These are phyloP conservation scores for Sternotherus odoratus DNA, from an alignment of 2,797 vertebrate species.

Conservation along the genomic window DNA sequence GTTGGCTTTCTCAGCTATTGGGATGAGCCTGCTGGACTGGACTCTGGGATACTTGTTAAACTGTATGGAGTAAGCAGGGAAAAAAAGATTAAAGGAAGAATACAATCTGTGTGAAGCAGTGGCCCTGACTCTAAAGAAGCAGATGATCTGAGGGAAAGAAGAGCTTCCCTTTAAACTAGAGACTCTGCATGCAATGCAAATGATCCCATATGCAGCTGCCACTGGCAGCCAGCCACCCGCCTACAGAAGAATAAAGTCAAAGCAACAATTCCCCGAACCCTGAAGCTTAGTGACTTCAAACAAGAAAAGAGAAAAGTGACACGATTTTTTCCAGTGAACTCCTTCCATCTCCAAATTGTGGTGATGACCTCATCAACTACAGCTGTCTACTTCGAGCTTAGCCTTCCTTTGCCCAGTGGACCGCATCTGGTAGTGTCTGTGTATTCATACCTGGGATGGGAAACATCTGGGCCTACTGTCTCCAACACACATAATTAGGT, in stretches of 20 bases:
- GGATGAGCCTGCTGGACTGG: constrained; percentile 78
- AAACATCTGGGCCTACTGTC: constrained; percentile 56
- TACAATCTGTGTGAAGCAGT: constrained; percentile 81
- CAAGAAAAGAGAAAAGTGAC: constrained; percentile 76
- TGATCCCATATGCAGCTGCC: constrained; percentile 84
- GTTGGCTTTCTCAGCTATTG: constrained; percentile 75
- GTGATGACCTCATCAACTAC: constrained; percentile 80
- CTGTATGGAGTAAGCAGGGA: constrained; percentile 68
- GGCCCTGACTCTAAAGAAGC: constrained; percentile 81
- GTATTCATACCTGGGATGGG: constrained; percentile 51
- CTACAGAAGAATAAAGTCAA: constrained; percentile 84
- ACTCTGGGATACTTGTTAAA: constrained; percentile 81
- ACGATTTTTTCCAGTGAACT: constrained; percentile 74
- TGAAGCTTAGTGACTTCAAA: constrained; percentile 86
- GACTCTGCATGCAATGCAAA: constrained; percentile 84
- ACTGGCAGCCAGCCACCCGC: constrained; percentile 84
- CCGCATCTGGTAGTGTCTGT: constrained; percentile 72
- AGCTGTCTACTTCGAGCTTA: constrained; percentile 72
- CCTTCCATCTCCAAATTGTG: constrained; percentile 73
- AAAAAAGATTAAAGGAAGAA: constrained; percentile 83
- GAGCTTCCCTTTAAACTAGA: constrained; percentile 81
- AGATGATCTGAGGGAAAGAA: constrained; percentile 85
- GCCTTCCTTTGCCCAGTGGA: constrained; percentile 21
- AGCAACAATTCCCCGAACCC: constrained; percentile 81
- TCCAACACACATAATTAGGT: neutral